Conservation (phyloP, 2,888 invertebrate species). For the Cheiracanthium punctorium region DNA sequence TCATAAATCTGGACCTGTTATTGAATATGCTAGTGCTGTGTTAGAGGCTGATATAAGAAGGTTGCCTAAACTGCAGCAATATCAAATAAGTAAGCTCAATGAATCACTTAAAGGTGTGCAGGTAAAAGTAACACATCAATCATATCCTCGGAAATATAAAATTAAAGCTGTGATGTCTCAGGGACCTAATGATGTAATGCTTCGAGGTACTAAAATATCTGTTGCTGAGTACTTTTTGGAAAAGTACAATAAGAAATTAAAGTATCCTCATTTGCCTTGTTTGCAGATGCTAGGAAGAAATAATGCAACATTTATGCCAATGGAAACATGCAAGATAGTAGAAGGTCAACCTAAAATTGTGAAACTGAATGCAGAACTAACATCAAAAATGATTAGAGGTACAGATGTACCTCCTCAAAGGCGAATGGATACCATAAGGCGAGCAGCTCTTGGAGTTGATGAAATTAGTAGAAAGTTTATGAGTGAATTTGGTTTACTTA, state of each 20-base stretch:
- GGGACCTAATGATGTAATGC: neutral
- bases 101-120: neutral
- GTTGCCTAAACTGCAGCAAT: neutral
- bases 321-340: slow-evolving; percentile 41
- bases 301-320: slow-evolving; percentile 37
- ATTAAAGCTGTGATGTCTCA: slow-evolving; percentile 21
- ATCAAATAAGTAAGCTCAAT: neutral
- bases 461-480: slow-evolving; percentile 7
- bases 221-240: slow-evolving; percentile 47
- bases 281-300: slow-evolving; percentile 32
- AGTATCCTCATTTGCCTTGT: slow-evolving; percentile 51
- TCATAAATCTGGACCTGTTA: slow-evolving; percentile 23
- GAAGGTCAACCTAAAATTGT: slow-evolving; percentile 29
- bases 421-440: slow-evolving; percentile 38
- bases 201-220: slow-evolving; percentile 8
- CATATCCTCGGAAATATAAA: slow-evolving; percentile 28
- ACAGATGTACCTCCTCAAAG: slow-evolving; percentile 44
- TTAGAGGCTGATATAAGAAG: neutral
- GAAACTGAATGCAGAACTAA: slow-evolving; percentile 13
- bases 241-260: slow-evolving; percentile 25
- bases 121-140: slow-evolving; percentile 34
- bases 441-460: slow-evolving; percentile 20
- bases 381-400: slow-evolving; percentile 37
- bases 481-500: slow-evolving; percentile 43
- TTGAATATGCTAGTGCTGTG: slow-evolving; percentile 18